Evolutionary conservation across 2,888 invertebrate genomes (phyloP), one percentile per base, ranked within the genome.

Genomic region (Ormia ochracea): DNA sequence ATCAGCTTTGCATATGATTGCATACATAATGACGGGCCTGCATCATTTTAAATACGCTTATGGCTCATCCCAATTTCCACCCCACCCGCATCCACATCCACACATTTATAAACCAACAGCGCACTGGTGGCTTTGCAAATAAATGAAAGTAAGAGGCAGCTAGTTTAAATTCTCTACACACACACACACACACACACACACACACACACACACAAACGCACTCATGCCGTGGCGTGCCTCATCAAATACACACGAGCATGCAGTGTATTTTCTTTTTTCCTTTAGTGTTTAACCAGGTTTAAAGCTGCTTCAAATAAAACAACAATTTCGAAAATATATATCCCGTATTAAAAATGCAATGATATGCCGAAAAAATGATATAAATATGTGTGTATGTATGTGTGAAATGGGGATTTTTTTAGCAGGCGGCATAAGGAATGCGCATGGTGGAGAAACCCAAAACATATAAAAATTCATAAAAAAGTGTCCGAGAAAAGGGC

Each of bases 401-500:
- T 6, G 4, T 4, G 4, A 3, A 28, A 28, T 28, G 6, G 59
- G 66, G 61, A 19, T n/a, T 36, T 17, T 41, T 21, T 17, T 23
- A 61, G 23, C 38, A 61, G 41, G 26, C 17, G 61, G 63, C 56
- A 69, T 56, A 65, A 75, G 41, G 59, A 70, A 75, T 75, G 65
- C 52, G 65, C 63, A 75, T 74, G 72, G 45, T 69, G 70, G 75
- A 54, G 65, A 33, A 72, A 45, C 9, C 17, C 48, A 77, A 63
- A 65, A n/a, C n/a, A n/a, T 28, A 65, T 59, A 66, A 58, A 74
- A 69, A 70, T 72, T 61, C 48, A 78, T 69, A 73, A 73, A 72
- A 68, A 83, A 83, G 85, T 88, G 87, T 87, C 87, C 88, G 87
- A 87, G 86, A 86, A 85, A 87, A 88, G 87, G 88, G 88, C 86